Conservation (phyloP, 2,888 invertebrate genomes). For the Ganaspis brasiliensis region DNA sequence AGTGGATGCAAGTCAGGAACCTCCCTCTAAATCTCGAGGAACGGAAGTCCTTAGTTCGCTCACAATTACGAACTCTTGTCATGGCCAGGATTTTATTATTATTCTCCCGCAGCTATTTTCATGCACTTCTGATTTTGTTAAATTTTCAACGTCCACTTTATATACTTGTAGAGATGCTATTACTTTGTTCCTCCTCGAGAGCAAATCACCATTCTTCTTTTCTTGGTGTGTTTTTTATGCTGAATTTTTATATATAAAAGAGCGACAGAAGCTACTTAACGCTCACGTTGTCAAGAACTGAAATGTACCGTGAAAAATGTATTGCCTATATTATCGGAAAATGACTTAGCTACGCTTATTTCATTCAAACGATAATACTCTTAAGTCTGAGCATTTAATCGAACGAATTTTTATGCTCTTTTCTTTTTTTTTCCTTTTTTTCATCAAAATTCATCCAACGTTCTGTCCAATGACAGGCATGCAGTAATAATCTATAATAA, state of each 20-base stretch:
- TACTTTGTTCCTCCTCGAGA: background rate
- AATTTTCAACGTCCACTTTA: conserved; percentile 21
- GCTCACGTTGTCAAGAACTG: background rate
- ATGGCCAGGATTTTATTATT: conserved; percentile 8
- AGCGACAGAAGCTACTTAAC: conserved; percentile 17
- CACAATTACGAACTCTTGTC: background rate
- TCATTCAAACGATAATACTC: conserved; percentile 17
- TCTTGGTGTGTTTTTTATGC: background rate
- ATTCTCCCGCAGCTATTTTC: background rate
- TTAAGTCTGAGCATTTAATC: background rate
- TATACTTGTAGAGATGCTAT: conserved; percentile 2
- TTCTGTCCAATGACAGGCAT: no score
- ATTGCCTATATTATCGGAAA: conserved; percentile 27
- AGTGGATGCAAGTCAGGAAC: background rate
- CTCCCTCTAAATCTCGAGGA: background rate
- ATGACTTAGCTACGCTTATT: conserved; percentile 5
- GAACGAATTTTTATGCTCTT: background rate
- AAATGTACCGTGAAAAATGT: conserved; percentile 37
- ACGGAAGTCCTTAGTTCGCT: background rate
- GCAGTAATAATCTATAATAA: no score
- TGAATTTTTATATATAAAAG: conserved; percentile 6
- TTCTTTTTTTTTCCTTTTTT: background rate
- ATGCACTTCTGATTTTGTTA: conserved; percentile 20
- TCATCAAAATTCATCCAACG: background rate
- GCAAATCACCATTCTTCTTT: background rate